A percentile compares a stretch with the other conserved stretches of the same genome.
Evolutionary conservation across 1,140 invertebrate genomes (phyloP).

Genomic region (Solen grandis): DNA sequence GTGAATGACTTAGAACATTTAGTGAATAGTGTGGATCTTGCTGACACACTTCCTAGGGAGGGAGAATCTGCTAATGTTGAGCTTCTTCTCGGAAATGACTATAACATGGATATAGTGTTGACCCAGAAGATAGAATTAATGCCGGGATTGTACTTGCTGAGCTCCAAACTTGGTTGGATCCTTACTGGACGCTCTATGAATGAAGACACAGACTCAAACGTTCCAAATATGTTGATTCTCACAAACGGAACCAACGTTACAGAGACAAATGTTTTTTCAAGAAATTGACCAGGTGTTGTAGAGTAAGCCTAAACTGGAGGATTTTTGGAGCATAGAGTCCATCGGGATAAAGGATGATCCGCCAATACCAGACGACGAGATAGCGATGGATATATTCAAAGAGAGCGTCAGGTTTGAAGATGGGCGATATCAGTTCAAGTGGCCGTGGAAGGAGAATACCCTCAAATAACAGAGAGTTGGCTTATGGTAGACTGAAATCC

Average conservation of each 20-base stretch:
- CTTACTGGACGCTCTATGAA: no score
- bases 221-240: no score
- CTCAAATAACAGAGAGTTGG: not conserved
- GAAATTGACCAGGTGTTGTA: not conserved
- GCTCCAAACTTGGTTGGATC: no score
- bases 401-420: not conserved
- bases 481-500: not conserved
- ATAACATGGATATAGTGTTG: no score
- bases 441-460: not conserved
- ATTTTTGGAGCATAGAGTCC: constrained; percentile 1
- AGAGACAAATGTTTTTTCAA: not conserved
- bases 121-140: no score
- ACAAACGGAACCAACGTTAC: not conserved
- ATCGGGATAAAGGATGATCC: not conserved
- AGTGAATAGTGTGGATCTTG: no score
- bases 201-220: no score
- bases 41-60: no score
- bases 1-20: no score
- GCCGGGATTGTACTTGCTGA: no score
- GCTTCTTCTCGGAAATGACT: no score
- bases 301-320: not conserved
- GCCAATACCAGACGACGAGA: not conserved
- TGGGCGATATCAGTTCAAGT: not conserved
- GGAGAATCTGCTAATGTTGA: no score
- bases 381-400: not conserved